Base-by-base conservation (phyloP, 2,888 invertebrate species). In the Stenodema calcarata region DNA sequence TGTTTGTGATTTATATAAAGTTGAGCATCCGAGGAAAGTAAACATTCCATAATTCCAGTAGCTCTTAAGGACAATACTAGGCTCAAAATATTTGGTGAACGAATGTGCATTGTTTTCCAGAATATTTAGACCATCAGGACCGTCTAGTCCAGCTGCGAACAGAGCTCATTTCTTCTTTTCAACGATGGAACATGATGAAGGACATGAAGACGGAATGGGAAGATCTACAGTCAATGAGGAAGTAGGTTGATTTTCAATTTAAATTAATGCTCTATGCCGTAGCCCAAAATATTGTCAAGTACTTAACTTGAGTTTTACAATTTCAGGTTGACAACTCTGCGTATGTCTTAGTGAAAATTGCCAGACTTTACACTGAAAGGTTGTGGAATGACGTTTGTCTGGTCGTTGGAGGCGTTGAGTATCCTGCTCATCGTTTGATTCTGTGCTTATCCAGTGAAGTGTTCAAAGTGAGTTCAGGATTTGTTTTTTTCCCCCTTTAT, bases 401-500 rank as follows among this genome's bases (percentile, higher is more conserved):
- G 70, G 94, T 96, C 88, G 97, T 98, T 35, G 96, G 95, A 3
- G 95, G 95, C 1, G 93, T 94, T 75, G 94, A 95, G 87, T 98
- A 96, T 91, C 95, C 96, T 0, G 96, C 97, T 0, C 98, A 98
- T 91, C 93, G 97, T 88, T 94, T 98, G 9, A 97, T 98, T 90
- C 93, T 98, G 4, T 97, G 97, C 92, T 97, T 97, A 86, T 97
- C 96, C 89, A 98, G 98, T 91, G 98, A 98, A 92, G 98, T 98
- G 76, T 98, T 98, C 91, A 97, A 97, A 93, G 97, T 96, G 91
- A 35, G 35, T 35, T 7, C 2, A 81, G 14, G 28, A 18, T 35
- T 35, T 4, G 35, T 35, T 35, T 35, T 35, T 35, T 35, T 35
- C 35, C n/a, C n/a, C n/a, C 2, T 35, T 35, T 7, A 35, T 35